Base-by-base conservation (phyloP, 2,888 invertebrate genomes). In the Oscheius onirici region DNA sequence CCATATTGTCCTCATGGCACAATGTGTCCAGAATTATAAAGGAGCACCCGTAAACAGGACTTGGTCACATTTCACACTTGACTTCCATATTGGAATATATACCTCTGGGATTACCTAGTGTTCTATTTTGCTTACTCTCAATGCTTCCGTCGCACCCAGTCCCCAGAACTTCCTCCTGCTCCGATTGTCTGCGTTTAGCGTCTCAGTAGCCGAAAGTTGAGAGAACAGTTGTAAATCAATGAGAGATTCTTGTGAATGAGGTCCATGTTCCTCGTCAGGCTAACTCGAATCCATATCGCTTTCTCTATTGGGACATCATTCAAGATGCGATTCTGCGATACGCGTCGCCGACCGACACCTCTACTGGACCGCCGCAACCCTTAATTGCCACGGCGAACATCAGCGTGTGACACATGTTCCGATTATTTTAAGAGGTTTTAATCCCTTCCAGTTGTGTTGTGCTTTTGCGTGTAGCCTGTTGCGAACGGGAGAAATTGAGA, bases 301-400 rank as follows among this genome's bases (percentile, higher is more conserved):
- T 63, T 63, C 63, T 63, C 63, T 63, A 63, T 63, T 63, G 63
- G 49, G 63, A 63, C 63, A 63, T 63, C 63, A 63, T 63, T 63
- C 63, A 63, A 63, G 63, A 63, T 63, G 63, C 63, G 63, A 63
- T 63, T 63, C 34, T 24, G 63, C 63, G 63, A 63, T 63, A 63
- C 63, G 63, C 63, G 63, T 49, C 34, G 63, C 28, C 63, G 49
- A 63, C 63, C 63, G 63, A 63, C 63, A 63, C 63, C 63, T 63
- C 63, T 49, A 63, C 63, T 63, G 49, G 34, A 40, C 63, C 46
- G 46, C 63, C 46, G 46, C 46, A 28, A 24, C n/a, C 44, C 49
- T 49, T 63, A 63, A 63, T 63, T 63, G 49, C 63, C 63, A 49
- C 26, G 28, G 63, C 63, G 63, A 63, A 63, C 63, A 63, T 63